Conservation (phyloP, 2,888 invertebrate species). For the Stegana nigrithorax region DNA sequence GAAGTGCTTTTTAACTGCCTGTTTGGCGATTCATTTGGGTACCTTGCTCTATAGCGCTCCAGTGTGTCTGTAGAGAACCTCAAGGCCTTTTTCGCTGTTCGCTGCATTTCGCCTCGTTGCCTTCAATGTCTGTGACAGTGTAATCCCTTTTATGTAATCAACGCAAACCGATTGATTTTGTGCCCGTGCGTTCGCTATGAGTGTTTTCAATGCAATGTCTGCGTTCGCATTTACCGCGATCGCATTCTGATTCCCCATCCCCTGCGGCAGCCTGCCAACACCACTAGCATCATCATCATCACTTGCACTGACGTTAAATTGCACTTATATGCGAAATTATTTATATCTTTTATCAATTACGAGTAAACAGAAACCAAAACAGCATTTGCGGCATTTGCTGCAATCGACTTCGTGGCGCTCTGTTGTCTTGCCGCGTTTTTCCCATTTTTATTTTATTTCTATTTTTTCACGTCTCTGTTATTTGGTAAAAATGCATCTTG, state of each 20-base stretch:
- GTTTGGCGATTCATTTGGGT: not conserved
- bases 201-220: not conserved
- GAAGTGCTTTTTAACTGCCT: not conserved
- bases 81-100: conserved; percentile 47
- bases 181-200: not conserved
- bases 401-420: no score
- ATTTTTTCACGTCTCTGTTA: no score
- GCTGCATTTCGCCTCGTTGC: conserved; percentile 42
- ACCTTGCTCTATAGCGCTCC: conserved; percentile 40
- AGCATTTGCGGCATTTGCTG: conserved; percentile 5
- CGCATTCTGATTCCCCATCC: not conserved
- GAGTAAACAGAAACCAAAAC: no score
- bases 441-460: no score
- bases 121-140: not conserved
- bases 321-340: conserved; percentile 45
- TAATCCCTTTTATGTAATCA: conserved; percentile 57
- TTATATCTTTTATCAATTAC: conserved; percentile 62
- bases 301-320: no score
- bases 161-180: conserved; percentile 40
- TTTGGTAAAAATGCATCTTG: no score
- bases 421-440: no score
- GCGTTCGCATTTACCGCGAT: not conserved
- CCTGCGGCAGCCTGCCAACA: conserved; percentile 1
- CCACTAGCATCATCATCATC: no score
- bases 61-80: conserved; percentile 53